Evolutionary conservation across 2,888 invertebrate genomes (phyloP).

Genomic region (Metellina segmentata): DNA sequence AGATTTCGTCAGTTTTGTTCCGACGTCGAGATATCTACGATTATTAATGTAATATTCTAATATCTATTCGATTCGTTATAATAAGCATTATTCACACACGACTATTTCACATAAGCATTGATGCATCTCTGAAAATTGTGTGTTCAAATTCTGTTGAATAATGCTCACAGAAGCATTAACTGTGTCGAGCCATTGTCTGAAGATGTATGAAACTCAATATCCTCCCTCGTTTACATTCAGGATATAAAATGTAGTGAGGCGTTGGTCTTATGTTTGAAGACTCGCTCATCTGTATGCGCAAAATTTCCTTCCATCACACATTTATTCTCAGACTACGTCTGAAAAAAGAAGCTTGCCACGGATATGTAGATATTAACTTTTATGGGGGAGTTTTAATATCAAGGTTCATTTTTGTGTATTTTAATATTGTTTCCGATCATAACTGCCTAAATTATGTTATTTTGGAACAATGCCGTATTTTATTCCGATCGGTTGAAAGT

Average conservation of each 20-base stretch:
- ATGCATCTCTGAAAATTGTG: too few relatives aligned
- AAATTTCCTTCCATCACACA: background rate
- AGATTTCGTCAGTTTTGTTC: too few relatives aligned
- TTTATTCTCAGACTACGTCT: background rate
- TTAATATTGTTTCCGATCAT: background rate
- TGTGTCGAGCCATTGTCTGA: background rate
- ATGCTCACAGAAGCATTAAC: background rate
- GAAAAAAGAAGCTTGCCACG: background rate
- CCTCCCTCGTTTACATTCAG: background rate
- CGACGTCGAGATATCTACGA: too few relatives aligned
- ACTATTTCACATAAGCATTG: too few relatives aligned
- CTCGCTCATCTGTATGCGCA: background rate
- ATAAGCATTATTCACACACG: background rate
- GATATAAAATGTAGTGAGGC: background rate
- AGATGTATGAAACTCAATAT: background rate
- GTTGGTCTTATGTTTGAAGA: background rate
- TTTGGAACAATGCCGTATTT: background rate
- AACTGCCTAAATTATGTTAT: background rate
- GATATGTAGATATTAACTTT: background rate
- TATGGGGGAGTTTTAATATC: background rate
- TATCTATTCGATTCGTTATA: background rate
- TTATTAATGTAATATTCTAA: too few relatives aligned
- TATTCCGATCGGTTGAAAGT: background rate
- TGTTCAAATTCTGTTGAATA: background rate
- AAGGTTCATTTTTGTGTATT: background rate